Base-by-base conservation (phyloP, 2,113 vertebrate species). In the Esox niger region DNA sequence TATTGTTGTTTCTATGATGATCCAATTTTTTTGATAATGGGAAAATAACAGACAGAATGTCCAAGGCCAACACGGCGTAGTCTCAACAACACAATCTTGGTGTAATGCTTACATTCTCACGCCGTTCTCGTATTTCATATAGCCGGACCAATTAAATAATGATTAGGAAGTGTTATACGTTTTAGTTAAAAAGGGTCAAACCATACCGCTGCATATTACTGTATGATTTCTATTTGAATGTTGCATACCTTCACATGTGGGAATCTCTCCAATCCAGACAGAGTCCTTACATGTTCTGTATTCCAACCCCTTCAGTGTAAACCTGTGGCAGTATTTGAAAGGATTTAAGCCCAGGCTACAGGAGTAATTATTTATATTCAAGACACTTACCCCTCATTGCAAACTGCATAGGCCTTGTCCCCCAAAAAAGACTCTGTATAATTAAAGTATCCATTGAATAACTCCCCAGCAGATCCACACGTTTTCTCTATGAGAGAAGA, bases 371-470 rank as follows among this genome's bases (percentile, higher is more conserved):
- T 32, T 6, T 46, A 62, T 15, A 31, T 3, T 33, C 20, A 15
- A 32, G n/a, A 67, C 2, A 52, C 26, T 70, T 38, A 70, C 68
- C 68, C 68, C n/a, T 70, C 49, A 21, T 63, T 21, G 43, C 68
- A 70, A 8, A 55, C 23, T 27, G 68, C 49, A 25, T 15, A 1
- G 10, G 47, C 60, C 17, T 7, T 15, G 17, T 62, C 31, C 33
- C 60, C 68, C 4, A 64, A 27, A 5, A 56, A 21, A 30, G 25
- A 6, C 17, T 31, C 60, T 15, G 21, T 26, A 62, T 70, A 70
- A 0, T 55, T 25, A 63, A 70, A 70, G 54, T 38, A 25, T 5
- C 68, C 68, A 63, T 70, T 70, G 33, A 35, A 21, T 33, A 70
- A 52, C 4, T 56, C 60, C 6, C 31, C 60, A 33, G 68, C 60